Evolutionary conservation across 2,888 invertebrate genomes (phyloP), one percentile per base, ranked within the genome.

Genomic region (Celastrina argiolus): DNA sequence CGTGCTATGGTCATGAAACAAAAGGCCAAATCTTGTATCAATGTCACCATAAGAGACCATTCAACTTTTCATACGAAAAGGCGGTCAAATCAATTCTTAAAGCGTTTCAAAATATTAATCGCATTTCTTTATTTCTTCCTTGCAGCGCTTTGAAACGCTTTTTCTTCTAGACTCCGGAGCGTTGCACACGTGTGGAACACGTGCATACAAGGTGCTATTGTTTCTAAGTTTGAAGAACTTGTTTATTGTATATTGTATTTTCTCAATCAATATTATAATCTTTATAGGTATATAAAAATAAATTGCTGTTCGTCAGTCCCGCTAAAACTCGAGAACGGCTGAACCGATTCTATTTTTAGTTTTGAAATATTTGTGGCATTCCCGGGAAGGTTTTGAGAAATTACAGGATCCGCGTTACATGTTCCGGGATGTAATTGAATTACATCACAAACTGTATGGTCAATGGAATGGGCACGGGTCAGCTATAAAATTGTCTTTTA

Each of bases 151-250:
- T 31, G n/a, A 12, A 18, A 12, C 22, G 22, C 61, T 67, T 16
- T 22, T 22, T 67, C 10, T 56, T 26, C 34, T 56, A 58, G 51
- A 59, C 65, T 66, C 68, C 70, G 65, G n/a, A n/a, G n/a, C n/a
- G n/a, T n/a, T 64, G 63, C 66, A 73, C 85, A 85, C 83, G 83
- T 84, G 83, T 74, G 72, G 61, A 75, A 76, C 84, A 84, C 83
- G 84, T 82, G 81, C 69, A 70, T 64, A 74, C 75, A 75, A 81
- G 81, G 82, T 81, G 77, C 76, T 74, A 81, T 85, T 85, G 82
- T 84, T 78, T 79, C 67, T 58, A n/a, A 64, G 64, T 64, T 28
- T 56, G 68, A 69, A 71, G 67, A 68, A 73, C 72, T 71, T 12
- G 16, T 39, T n/a, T n/a, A n/a, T n/a, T n/a, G n/a, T n/a, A n/a